Conservation (phyloP, 2,113 vertebrate genomes). For the Pelodiscus sinensis region DNA sequence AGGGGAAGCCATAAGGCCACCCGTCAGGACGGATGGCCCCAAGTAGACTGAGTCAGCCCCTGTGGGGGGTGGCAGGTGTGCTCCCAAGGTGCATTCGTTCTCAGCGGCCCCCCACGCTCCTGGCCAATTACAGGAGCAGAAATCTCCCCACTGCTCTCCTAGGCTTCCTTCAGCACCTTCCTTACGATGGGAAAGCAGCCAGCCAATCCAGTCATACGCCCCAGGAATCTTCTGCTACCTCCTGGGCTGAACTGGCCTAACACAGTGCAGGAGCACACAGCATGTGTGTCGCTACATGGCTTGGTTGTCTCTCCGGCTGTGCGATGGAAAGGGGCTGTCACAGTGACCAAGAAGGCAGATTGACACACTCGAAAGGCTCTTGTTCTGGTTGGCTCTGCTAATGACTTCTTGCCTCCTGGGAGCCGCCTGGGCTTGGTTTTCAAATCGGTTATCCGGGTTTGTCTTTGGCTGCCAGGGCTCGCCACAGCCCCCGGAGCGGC, state of each 20-base stretch:
- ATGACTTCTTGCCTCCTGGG: constrained; percentile 33
- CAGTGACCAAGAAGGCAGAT: constrained; percentile 18
- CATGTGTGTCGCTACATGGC: neutral
- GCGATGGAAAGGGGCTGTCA: neutral
- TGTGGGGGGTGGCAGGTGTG: neutral
- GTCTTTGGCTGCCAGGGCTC: constrained; percentile 28
- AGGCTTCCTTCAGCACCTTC: neutral
- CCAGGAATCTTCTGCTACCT: neutral
- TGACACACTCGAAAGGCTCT: neutral
- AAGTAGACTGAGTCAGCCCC: neutral
- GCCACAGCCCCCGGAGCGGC: fast-evolving
- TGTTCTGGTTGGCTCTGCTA: constrained; percentile 31
- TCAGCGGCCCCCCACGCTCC: neutral
- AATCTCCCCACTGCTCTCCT: neutral
- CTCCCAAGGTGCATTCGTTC: neutral
- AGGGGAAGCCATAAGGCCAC: neutral
- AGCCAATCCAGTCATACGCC: neutral
- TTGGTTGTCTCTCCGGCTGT: neutral
- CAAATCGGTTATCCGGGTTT: constrained; percentile 17
- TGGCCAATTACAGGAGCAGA: neutral
- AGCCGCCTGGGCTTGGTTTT: constrained; percentile 11
- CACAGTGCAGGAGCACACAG: fast-evolving
- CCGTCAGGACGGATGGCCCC: neutral
- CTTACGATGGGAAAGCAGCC: neutral
- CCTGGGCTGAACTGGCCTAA: neutral